These are phyloP conservation scores for Mola mola DNA, from an alignment of 2,113 vertebrate species.

Conservation along the genomic window DNA sequence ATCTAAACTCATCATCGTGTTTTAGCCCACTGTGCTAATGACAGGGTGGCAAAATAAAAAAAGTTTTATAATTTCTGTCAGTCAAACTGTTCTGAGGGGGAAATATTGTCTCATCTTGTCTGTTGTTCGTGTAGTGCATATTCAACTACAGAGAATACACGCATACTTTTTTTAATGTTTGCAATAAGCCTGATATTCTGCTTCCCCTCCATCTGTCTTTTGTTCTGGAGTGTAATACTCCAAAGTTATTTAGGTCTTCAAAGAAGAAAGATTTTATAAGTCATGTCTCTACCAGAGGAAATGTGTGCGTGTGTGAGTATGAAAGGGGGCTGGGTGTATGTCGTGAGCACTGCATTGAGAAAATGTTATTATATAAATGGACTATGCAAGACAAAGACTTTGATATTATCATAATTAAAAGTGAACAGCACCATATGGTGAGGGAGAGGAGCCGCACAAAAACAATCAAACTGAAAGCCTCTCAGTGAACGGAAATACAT, in stretches of 20 bases:
- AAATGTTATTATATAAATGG: conserved; percentile 84
- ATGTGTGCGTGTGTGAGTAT: conserved; percentile 19
- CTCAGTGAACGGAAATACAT: conserved; percentile 63
- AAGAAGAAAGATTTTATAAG: conserved; percentile 60
- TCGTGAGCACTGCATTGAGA: conserved; percentile 57
- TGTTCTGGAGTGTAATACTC: conserved; percentile 43
- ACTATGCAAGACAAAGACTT: conserved; percentile 81
- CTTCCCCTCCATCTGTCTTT: conserved; percentile 29
- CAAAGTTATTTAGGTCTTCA: conserved; percentile 52
- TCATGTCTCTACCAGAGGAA: conserved; percentile 41
- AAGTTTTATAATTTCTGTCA: conserved; percentile 56
- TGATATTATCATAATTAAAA: conserved; percentile 85
- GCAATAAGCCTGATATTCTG: conserved; percentile 42
- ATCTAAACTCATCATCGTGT: neutral
- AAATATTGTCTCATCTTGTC: conserved; percentile 59
- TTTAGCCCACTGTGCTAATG: conserved; percentile 49
- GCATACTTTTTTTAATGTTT: conserved; percentile 40
- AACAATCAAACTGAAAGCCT: conserved; percentile 84
- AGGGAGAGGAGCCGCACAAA: conserved; percentile 73
- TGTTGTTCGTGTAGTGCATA: conserved; percentile 50
- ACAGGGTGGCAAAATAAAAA: conserved; percentile 45
- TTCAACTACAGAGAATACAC: conserved; percentile 44
- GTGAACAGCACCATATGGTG: conserved; percentile 79
- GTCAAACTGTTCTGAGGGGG: conserved; percentile 56
- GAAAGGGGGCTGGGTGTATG: conserved; percentile 20